These are phyloP conservation scores for Aporrectodea caliginosa DNA, from an alignment of 1,140 invertebrate species.

Conservation along the genomic window DNA sequence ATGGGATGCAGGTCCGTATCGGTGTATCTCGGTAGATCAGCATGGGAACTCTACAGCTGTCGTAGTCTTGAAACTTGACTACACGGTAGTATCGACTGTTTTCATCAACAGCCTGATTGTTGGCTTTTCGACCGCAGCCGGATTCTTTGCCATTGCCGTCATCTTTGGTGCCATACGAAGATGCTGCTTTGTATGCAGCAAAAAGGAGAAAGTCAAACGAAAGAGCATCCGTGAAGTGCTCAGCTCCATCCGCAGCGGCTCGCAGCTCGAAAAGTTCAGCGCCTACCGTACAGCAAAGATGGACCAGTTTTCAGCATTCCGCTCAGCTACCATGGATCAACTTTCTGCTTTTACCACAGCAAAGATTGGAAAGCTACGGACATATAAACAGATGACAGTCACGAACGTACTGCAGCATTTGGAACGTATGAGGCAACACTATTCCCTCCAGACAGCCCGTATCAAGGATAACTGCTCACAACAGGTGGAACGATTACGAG, in stretches of 20 bases:
- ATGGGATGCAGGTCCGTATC: neutral
- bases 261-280: constrained; percentile 20
- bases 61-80: constrained; percentile 61
- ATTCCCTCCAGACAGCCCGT: constrained; percentile 79
- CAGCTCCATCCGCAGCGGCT: constrained; percentile 32
- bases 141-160: constrained; percentile 74
- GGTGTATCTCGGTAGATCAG: neutral
- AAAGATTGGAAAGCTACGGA: constrained; percentile 61
- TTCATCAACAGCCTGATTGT: constrained; percentile 78
- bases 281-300: constrained; percentile 29
- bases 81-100: constrained; percentile 73
- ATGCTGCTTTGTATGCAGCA: constrained; percentile 1
- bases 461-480: constrained; percentile 88
- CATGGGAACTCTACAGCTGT: neutral
- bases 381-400: constrained; percentile 30
- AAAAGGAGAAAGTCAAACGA: constrained; percentile 16
- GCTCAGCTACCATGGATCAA: constrained; percentile 24
- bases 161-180: constrained; percentile 67
- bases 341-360: constrained; percentile 59
- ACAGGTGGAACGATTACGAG: constrained; percentile 88
- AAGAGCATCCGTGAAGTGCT: constrained; percentile 43
- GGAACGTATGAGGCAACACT: constrained; percentile 79
- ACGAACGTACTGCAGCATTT: constrained; percentile 65
- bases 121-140: constrained; percentile 71
- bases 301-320: constrained; percentile 23